These are phyloP conservation scores for Elysia crispata DNA, from an alignment of 2,888 invertebrate species.

Conservation along the genomic window DNA sequence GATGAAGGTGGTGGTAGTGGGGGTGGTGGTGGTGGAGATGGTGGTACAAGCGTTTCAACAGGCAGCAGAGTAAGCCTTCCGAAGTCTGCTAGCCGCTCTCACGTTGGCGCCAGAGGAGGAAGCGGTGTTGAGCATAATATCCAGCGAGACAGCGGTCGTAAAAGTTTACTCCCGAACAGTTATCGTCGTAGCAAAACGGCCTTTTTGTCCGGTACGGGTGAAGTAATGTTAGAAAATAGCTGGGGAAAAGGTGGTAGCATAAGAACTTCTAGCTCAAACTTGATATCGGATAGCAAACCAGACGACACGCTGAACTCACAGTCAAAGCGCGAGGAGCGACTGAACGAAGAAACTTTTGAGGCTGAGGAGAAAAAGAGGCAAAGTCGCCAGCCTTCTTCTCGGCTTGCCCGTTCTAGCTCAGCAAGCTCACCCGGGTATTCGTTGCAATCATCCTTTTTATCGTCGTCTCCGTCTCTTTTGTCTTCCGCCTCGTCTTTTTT, in stretches of 20 bases:
- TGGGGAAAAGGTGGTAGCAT: too few relatives aligned
- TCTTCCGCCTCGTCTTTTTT: not conserved
- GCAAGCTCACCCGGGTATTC: too few relatives aligned
- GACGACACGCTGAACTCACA: too few relatives aligned
- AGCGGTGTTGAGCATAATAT: not conserved
- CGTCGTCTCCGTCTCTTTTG: not conserved
- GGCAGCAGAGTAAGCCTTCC: not conserved
- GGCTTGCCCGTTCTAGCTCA: not conserved
- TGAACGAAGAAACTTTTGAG: not conserved
- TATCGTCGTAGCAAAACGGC: not conserved
- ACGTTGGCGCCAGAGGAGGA: not conserved
- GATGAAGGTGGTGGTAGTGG: constrained; percentile 12
- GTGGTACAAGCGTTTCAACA: not conserved
- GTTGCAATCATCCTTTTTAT: too few relatives aligned
- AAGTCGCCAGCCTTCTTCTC: not conserved
- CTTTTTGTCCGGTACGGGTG: not conserved
- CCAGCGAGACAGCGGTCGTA: not conserved
- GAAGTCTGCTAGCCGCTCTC: not conserved
- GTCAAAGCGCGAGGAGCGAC: too few relatives aligned
- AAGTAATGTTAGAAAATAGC: not conserved
- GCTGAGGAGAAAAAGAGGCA: not conserved
- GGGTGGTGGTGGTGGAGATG: not conserved
- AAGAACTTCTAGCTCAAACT: too few relatives aligned
- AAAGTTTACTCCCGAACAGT: not conserved
- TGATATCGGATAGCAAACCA: too few relatives aligned